Base-by-base conservation (phyloP, 35 echinoderm and acorn worm species). In the Patiria miniata region DNA sequence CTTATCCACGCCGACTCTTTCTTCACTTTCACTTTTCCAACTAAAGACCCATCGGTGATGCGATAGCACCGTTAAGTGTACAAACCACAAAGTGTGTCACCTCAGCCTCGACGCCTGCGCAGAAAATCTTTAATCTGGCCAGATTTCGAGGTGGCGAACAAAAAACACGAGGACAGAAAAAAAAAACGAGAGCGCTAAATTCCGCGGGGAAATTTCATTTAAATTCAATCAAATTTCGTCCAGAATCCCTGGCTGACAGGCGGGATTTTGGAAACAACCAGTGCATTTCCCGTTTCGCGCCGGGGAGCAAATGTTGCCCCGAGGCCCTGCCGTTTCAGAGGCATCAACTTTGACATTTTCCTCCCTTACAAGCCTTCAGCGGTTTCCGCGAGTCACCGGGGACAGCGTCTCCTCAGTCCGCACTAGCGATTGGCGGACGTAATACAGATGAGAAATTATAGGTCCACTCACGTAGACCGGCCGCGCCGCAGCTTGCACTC, bases 141-240 rank as follows among this genome's bases (percentile, higher is more conserved):
- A 47, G 42, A 47, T 12, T 47, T 47, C 12, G 42, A 12, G 12
- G 42, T 47, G 42, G 42, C 4, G 42, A 12, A 47, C 4, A 12
- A 12, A 47, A 47, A 47, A 47, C 4, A 4, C 42, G 42, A 47
- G 42, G 42, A 12, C 14, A 34, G 65, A 34, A 23, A 26, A n/a
- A n/a, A 68, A 73, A 73, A 26, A 32, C 14, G 65, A 73, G 34
- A 73, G 65, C 65, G 65, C 65, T 30, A 73, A 47, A 73, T 73
- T 73, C 65, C 34, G 26, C 34, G 65, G 65, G 65, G 65, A 73
- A 73, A 73, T 73, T 73, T 73, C 65, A 73, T 73, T 34, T 73
- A 73, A 73, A 73, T 73, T 73, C 65, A 73, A 73, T 73, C 65
- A 73, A 73, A 73, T 73, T 73, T 73, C 65, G 29, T 73, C 65